A percentile compares a stretch with the other conserved stretches of the same genome.
These are phyloP conservation scores for Minunthozetes semirufus DNA, from an alignment of 2,888 invertebrate genomes.

Conservation along the genomic window DNA sequence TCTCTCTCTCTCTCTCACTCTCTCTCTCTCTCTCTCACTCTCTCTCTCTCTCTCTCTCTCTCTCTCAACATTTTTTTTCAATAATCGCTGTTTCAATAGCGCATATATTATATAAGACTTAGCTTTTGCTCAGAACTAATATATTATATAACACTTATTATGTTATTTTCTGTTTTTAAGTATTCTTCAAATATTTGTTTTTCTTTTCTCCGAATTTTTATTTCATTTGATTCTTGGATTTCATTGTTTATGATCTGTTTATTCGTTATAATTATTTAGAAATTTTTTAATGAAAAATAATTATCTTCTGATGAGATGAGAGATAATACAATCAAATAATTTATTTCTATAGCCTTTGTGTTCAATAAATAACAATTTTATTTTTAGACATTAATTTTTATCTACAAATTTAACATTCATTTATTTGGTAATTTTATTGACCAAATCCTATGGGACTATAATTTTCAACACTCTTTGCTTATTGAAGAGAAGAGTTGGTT, in stretches of 20 bases:
- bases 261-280: neutral
- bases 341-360: slow-evolving; percentile 7
- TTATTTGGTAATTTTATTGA: slow-evolving; percentile 15
- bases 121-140: neutral
- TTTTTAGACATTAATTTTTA: slow-evolving; percentile 26
- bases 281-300: slow-evolving; percentile 19
- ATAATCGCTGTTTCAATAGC: too few species aligned
- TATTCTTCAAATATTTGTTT: slow-evolving; percentile 24
- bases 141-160: neutral
- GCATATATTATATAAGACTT: neutral
- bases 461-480: neutral
- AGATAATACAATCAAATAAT: slow-evolving; percentile 15
- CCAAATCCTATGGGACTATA: slow-evolving; percentile 25
- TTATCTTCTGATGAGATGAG: slow-evolving; percentile 12
- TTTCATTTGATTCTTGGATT: neutral
- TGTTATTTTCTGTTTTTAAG: neutral
- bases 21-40: neutral
- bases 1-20: neutral
- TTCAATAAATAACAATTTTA: slow-evolving; percentile 14
- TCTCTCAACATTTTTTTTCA: neutral
- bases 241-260: slow-evolving; percentile 14
- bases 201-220: neutral
- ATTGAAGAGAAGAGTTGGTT: neutral
- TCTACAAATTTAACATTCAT: slow-evolving; percentile 9
- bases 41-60: slow-evolving; percentile 3